Evolutionary conservation across 2,113 vertebrate species (phyloP).

Genomic region (Ammodytes marinus): DNA sequence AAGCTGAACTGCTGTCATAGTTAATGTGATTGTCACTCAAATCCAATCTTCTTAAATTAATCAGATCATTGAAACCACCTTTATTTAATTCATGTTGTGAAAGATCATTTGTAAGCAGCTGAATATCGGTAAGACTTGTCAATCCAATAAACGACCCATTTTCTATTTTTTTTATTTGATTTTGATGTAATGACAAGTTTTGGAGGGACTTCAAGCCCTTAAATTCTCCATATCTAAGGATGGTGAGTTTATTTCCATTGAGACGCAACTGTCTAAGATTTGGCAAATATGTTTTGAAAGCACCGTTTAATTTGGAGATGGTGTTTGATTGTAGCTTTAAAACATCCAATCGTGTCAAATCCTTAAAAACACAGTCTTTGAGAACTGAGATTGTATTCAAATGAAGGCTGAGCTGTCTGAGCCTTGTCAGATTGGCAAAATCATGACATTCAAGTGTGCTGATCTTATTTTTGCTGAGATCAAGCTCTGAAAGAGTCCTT

Average conservation of each 20-base stretch:
- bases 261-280: slow-evolving; percentile 70
- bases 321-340: slow-evolving; percentile 73
- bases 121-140: slow-evolving; percentile 52
- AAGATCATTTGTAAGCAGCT: slow-evolving; percentile 69
- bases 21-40: slow-evolving; percentile 75
- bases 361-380: slow-evolving; percentile 68
- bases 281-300: slow-evolving; percentile 67
- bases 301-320: slow-evolving; percentile 50
- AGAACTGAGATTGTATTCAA: slow-evolving; percentile 70
- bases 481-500: slow-evolving; percentile 60
- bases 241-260: slow-evolving; percentile 68
- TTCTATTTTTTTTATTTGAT: slow-evolving; percentile 66
- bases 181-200: slow-evolving; percentile 69
- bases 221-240: slow-evolving; percentile 36
- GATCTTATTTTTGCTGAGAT: slow-evolving; percentile 80
- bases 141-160: slow-evolving; percentile 68
- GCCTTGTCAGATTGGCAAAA: slow-evolving; percentile 69
- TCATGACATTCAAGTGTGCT: slow-evolving; percentile 54
- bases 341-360: slow-evolving; percentile 61
- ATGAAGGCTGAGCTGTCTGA: slow-evolving; percentile 69
- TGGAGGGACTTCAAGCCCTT: slow-evolving; percentile 53
- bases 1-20: fast-evolving
- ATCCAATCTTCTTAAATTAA: slow-evolving; percentile 68
- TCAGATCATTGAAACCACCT: slow-evolving; percentile 63
- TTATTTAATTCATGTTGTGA: fast-evolving